These are phyloP conservation scores for Schrankia costaestrigalis DNA, from an alignment of 2,888 invertebrate species.

Conservation along the genomic window DNA sequence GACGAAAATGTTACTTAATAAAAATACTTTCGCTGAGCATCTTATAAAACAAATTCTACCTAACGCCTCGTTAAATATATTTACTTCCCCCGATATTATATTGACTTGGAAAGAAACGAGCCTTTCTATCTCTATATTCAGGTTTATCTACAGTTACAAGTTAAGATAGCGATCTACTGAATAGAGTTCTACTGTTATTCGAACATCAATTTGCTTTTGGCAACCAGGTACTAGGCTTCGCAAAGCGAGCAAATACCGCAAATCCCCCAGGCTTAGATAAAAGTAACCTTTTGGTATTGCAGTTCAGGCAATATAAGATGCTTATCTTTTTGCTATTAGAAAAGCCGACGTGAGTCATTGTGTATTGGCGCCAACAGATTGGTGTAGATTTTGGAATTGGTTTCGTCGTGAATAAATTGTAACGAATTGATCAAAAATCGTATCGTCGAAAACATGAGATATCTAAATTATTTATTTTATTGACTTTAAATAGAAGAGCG, in stretches of 20 bases:
- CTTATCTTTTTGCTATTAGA: constrained; percentile 25
- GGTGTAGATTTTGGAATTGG: constrained; percentile 1
- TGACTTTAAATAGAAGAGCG: too few species aligned
- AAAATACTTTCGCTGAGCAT: too few species aligned
- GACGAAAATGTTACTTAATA: too few species aligned
- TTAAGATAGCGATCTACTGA: constrained; percentile 23
- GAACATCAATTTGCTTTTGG: constrained; percentile 39
- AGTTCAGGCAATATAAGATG: constrained; percentile 30
- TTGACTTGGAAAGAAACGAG: too few species aligned
- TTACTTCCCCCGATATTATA: too few species aligned
- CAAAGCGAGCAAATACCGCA: constrained; percentile 28
- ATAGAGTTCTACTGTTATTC: constrained; percentile 23
- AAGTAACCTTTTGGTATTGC: constrained; percentile 30
- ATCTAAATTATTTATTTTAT: too few species aligned
- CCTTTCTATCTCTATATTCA: constrained; percentile 3
- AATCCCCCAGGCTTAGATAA: constrained; percentile 34
- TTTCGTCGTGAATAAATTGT: neutral
- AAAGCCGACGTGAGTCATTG: constrained; percentile 9
- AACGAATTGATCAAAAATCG: neutral
- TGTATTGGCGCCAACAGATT: constrained; percentile 5
- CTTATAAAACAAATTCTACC: too few species aligned
- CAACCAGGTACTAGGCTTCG: constrained; percentile 25
- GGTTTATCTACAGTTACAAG: constrained; percentile 3
- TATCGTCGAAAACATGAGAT: too few species aligned
- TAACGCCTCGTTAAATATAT: too few species aligned